Evolutionary conservation across 1,140 invertebrate species (phyloP).

Genomic region (Charaxes varanes): DNA sequence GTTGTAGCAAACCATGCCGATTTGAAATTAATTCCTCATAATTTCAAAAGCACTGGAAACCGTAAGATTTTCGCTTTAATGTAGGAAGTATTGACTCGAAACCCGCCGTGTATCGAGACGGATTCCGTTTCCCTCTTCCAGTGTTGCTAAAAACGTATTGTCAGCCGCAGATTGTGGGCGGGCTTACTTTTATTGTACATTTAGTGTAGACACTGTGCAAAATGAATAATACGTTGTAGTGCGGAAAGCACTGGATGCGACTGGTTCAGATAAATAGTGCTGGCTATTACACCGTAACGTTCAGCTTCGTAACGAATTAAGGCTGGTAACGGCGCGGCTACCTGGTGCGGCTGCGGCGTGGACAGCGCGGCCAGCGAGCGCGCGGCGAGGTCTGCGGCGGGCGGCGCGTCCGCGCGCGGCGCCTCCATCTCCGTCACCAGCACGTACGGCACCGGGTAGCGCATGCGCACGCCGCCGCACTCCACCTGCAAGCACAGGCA

Average conservation of each 20-base stretch:
- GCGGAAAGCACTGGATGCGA: too few species aligned
- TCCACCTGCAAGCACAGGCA: constrained; percentile 72
- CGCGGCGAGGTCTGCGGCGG: constrained; percentile 29
- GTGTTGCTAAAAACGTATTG: not conserved
- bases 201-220: too few species aligned
- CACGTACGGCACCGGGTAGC: constrained; percentile 95
- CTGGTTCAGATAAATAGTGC: too few species aligned
- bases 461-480: constrained; percentile 92
- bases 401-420: constrained; percentile 30
- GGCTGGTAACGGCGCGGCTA: constrained; percentile 18
- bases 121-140: constrained; percentile 52
- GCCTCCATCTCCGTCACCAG: constrained; percentile 93
- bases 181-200: too few species aligned
- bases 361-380: constrained; percentile 39
- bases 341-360: constrained; percentile 45
- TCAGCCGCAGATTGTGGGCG: too few species aligned
- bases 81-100: constrained; percentile 53
- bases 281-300: too few species aligned
- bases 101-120: constrained; percentile 22
- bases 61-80: constrained; percentile 27
- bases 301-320: too few species aligned
- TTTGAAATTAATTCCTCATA: too few species aligned
- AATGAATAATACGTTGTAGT: too few species aligned
- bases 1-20: constrained; percentile 1
- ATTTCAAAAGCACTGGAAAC: too few species aligned